These are phyloP conservation scores for Microcebus griseorufus DNA, from an alignment of 2,113 vertebrate species.

Conservation along the genomic window DNA sequence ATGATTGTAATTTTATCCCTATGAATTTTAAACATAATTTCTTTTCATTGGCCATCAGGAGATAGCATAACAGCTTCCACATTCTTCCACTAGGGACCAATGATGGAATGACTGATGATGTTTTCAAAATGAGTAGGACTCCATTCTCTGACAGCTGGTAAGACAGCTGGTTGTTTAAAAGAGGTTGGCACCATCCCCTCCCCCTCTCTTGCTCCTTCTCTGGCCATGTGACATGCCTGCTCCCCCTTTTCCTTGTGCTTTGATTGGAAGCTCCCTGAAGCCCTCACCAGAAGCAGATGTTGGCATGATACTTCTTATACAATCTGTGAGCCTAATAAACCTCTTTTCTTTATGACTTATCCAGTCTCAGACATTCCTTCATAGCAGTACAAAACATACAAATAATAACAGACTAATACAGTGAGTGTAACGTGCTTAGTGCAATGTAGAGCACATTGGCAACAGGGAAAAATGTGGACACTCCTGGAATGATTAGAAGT, in stretches of 20 bases:
- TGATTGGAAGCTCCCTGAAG: too few species aligned
- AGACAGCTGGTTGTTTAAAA: background rate
- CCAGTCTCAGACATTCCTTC: too few species aligned
- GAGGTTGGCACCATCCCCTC: too few species aligned
- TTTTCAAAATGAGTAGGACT: background rate
- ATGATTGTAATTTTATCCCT: constrained; percentile 10
- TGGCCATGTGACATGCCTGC: too few species aligned
- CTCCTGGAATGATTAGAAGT: background rate
- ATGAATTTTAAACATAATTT: constrained; percentile 32
- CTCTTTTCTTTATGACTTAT: too few species aligned
- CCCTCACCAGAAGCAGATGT: too few species aligned
- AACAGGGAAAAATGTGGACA: background rate
- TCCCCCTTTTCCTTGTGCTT: too few species aligned
- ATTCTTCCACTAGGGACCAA: background rate
- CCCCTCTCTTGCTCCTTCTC: too few species aligned
- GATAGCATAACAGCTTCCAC: background rate
- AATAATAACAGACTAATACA: background rate
- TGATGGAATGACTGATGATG: background rate
- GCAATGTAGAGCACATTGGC: background rate
- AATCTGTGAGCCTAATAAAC: too few species aligned
- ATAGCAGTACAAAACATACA: too few species aligned
- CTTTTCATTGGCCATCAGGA: constrained; percentile 13
- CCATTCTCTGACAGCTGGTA: background rate
- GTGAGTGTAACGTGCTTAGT: background rate
- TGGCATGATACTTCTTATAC: too few species aligned